These are phyloP conservation scores for Bujurquina vittata DNA, from an alignment of 2,113 vertebrate species.

Conservation along the genomic window DNA sequence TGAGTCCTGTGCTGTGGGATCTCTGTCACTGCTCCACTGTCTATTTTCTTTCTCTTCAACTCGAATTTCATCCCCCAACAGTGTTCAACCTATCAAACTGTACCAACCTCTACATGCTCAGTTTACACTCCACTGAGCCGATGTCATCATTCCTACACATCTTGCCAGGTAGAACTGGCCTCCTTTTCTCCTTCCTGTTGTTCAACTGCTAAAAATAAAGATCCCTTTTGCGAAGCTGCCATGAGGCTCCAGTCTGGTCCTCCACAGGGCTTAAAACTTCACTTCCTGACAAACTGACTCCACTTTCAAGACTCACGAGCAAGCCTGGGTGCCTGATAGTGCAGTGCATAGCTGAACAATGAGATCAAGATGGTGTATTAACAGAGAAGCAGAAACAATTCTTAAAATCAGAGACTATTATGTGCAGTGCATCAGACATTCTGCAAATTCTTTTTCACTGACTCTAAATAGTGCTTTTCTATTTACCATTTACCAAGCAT, in stretches of 20 bases:
- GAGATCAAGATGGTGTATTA: background rate
- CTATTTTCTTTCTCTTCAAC: conserved; percentile 32
- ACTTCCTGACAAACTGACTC: conserved; percentile 64
- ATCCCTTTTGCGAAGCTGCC: conserved; percentile 69
- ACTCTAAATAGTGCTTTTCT: background rate
- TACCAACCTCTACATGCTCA: conserved; percentile 48
- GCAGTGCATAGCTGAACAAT: background rate
- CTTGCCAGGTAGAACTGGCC: conserved; percentile 84
- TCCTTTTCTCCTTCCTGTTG: conserved; percentile 83
- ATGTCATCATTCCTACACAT: conserved; percentile 78
- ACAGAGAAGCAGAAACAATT: background rate
- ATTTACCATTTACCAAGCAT: background rate
- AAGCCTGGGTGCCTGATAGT: conserved; percentile 15
- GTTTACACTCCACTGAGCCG: conserved; percentile 75
- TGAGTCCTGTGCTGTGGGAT: background rate
- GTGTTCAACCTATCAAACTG: conserved; percentile 57
- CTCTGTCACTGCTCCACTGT: conserved; percentile 30
- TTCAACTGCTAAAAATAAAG: conserved; percentile 82
- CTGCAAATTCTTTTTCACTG: background rate
- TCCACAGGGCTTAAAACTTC: conserved; percentile 75
- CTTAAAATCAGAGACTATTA: background rate
- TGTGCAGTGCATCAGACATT: background rate
- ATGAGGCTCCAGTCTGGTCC: conserved; percentile 74
- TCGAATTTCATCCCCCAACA: conserved; percentile 19
- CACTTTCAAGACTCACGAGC: conserved; percentile 35